Evolutionary conservation across 1,140 invertebrate genomes (phyloP).

Genomic region (Vollenhovia emeryi): DNA sequence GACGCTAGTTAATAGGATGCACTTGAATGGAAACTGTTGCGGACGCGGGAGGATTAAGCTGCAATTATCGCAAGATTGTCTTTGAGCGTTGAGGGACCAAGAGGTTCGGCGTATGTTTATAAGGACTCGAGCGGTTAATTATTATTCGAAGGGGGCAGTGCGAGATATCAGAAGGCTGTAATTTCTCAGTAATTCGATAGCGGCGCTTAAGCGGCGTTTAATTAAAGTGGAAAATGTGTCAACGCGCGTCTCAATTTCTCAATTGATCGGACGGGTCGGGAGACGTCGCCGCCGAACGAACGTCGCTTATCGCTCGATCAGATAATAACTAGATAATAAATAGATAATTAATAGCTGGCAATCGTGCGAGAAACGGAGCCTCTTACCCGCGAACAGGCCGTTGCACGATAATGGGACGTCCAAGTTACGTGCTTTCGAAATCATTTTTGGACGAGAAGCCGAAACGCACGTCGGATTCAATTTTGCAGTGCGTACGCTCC

Average conservation of each 20-base stretch:
- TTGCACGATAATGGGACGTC: background rate
- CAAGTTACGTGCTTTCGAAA: background rate
- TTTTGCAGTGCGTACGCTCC: background rate
- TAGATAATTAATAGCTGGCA: constrained; percentile 2
- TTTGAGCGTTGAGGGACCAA: background rate
- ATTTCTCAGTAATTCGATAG: constrained; percentile 25
- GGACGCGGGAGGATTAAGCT: background rate
- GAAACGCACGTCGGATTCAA: background rate
- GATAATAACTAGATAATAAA: background rate
- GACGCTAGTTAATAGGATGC: background rate
- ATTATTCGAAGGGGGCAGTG: constrained; percentile 3
- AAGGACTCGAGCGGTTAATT: background rate
- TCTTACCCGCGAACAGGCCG: too few species aligned
- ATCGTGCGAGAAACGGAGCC: background rate
- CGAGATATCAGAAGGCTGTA: constrained; percentile 13
- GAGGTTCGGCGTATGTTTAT: background rate
- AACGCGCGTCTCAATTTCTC: background rate
- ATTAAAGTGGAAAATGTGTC: constrained; percentile 25
- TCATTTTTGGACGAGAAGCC: constrained; percentile 16
- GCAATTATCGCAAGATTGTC: constrained; percentile 1
- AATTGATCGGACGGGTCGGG: background rate
- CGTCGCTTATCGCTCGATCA: background rate
- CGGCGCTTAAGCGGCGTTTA: background rate
- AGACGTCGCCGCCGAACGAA: background rate
- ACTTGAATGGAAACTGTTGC: background rate